A percentile compares a stretch with the other conserved stretches of the same genome.
phyloP scores from a whole-genome alignment of 2,113 vertebrate genomes.

The Psilopogon haemacephalus region DNA sequence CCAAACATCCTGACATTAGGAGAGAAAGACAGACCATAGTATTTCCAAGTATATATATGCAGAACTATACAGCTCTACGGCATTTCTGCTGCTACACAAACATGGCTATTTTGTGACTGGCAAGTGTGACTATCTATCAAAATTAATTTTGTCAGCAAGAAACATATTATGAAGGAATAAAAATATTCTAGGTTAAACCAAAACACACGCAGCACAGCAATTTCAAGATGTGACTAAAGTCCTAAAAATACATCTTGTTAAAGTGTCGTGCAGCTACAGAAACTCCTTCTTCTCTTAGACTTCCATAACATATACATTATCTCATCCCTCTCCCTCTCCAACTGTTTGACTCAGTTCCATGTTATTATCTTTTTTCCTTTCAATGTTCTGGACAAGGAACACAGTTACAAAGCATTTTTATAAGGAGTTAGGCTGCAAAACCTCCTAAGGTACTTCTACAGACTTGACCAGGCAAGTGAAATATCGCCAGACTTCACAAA shows the following conservation, averaged over 20 bases:
- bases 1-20: accelerated
- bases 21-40: not conserved
- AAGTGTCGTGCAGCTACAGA: not conserved
- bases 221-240: not conserved
- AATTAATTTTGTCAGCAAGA: not conserved
- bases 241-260: not conserved
- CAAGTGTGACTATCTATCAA: not conserved
- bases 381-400: not conserved
- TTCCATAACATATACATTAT: not conserved
- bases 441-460: not conserved
- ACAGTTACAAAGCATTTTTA: not conserved
- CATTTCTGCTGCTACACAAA: not conserved
- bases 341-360: not conserved
- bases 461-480: not conserved
- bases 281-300: not conserved
- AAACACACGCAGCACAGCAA: not conserved
- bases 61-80: not conserved
- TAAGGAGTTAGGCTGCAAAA: not conserved
- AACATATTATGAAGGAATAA: not conserved
- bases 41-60: not conserved
- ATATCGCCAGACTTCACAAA: not conserved
- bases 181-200: not conserved
- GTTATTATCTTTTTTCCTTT: not conserved
- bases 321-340: not conserved
- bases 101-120: accelerated